Evolutionary conservation across 2,797 vertebrate genomes (phyloP).

Genomic region (Furcifer pardalis): DNA sequence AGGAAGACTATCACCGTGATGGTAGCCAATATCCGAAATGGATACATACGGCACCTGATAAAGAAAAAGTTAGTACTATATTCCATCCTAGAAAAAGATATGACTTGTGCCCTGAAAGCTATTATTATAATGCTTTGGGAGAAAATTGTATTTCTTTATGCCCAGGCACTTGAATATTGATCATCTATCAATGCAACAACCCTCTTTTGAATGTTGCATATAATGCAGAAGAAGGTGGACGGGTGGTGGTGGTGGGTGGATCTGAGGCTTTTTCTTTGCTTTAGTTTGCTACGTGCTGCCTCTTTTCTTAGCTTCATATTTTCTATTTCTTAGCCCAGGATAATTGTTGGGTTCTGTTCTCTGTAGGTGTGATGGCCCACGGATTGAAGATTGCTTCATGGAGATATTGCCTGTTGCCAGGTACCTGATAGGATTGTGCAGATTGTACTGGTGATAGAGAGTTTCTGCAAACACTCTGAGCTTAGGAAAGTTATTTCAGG

Average conservation of each 20-base stretch:
- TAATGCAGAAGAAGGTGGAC: neutral
- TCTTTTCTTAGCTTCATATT: neutral
- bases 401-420: neutral
- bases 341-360: neutral
- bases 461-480: neutral
- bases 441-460: neutral
- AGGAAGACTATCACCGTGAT: too few relatives aligned
- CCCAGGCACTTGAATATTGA: neutral
- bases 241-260: too few relatives aligned
- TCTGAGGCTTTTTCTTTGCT: neutral
- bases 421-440: neutral
- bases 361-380: conserved; percentile 25
- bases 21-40: too few relatives aligned
- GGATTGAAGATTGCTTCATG: conserved; percentile 23
- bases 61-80: too few relatives aligned
- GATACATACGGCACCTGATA: too few relatives aligned
- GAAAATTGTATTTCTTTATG: neutral
- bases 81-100: neutral
- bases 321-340: neutral
- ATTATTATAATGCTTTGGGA: too few relatives aligned
- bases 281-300: too few relatives aligned
- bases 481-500: too few relatives aligned
- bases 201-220: neutral
- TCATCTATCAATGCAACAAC: too few relatives aligned
- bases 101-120: neutral